A percentile compares a stretch with the other conserved stretches of the same genome.
Evolutionary conservation across 1,140 invertebrate genomes (phyloP).

Genomic region (Cyclina sinensis): DNA sequence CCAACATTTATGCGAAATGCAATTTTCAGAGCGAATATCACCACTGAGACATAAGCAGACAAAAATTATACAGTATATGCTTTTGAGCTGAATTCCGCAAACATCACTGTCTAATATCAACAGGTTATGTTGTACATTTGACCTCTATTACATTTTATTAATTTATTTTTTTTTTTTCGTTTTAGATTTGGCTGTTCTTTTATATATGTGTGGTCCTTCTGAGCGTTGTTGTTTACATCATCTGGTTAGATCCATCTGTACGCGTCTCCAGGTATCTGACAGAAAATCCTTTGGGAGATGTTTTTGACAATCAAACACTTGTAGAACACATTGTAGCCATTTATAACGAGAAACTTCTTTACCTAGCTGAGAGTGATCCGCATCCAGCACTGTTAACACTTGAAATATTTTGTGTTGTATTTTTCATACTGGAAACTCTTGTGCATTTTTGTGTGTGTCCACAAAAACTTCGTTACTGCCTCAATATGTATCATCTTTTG

Average conservation of each 20-base stretch:
- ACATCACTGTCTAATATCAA: too few relatives aligned
- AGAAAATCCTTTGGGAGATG: background rate
- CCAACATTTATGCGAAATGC: too few relatives aligned
- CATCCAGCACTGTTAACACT: conserved; percentile 69
- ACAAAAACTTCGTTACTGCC: conserved; percentile 83
- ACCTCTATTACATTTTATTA: too few relatives aligned
- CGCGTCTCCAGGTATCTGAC: background rate
- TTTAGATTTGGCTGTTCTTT: conserved; percentile 49
- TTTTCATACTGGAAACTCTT: conserved; percentile 86
- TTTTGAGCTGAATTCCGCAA: too few relatives aligned
- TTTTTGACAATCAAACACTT: background rate
- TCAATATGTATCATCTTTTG: conserved; percentile 85
- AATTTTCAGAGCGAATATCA: too few relatives aligned
- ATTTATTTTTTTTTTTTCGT: conserved; percentile 36
- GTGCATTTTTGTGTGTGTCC: conserved; percentile 84
- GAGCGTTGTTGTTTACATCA: conserved; percentile 5
- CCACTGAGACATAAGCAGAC: too few relatives aligned
- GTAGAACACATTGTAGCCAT: background rate
- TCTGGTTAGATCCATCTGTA: background rate
- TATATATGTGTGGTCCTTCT: conserved; percentile 32
- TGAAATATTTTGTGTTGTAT: conserved; percentile 83
- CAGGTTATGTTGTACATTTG: too few relatives aligned
- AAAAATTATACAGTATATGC: too few relatives aligned
- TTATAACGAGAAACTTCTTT: background rate
- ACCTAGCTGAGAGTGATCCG: conserved; percentile 20